Evolutionary conservation across 2,797 vertebrate species (phyloP).

Genomic region (Anguilla pacifica): DNA sequence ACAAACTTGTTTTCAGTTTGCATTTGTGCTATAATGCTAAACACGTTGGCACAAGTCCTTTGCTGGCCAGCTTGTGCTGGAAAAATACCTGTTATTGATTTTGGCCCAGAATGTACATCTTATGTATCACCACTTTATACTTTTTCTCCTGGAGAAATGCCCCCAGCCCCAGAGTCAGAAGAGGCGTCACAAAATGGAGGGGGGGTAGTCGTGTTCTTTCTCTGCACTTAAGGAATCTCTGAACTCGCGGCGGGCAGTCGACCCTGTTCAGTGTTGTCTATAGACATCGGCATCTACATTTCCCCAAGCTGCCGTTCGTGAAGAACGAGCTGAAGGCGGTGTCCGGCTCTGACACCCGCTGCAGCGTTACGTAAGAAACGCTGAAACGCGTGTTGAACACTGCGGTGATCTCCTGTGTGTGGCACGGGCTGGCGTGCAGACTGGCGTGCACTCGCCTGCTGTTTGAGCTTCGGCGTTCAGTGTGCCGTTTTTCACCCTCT

Average conservation of each 20-base stretch:
- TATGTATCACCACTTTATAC: neutral
- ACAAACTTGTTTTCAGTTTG: neutral
- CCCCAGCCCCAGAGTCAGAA: neutral
- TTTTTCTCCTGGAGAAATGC: neutral
- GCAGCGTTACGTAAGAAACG: neutral
- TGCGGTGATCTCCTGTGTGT: neutral
- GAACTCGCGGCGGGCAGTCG: neutral
- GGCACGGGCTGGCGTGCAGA: neutral
- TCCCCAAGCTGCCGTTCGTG: neutral
- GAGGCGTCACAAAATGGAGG: neutral
- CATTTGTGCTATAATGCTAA: neutral
- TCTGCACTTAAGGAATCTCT: neutral
- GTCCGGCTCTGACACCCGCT: neutral
- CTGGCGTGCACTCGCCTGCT: neutral
- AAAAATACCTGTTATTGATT: neutral
- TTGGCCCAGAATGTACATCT: neutral
- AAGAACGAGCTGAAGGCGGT: neutral
- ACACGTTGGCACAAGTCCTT: neutral
- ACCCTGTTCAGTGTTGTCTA: neutral
- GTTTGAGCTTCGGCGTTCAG: neutral
- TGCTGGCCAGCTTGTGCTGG: neutral
- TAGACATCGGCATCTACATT: neutral
- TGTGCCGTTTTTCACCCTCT: neutral
- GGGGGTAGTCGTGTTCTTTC: neutral
- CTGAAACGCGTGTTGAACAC: neutral